These are phyloP conservation scores for Ferrisia virgata DNA, from an alignment of 2,888 invertebrate species.

Conservation along the genomic window DNA sequence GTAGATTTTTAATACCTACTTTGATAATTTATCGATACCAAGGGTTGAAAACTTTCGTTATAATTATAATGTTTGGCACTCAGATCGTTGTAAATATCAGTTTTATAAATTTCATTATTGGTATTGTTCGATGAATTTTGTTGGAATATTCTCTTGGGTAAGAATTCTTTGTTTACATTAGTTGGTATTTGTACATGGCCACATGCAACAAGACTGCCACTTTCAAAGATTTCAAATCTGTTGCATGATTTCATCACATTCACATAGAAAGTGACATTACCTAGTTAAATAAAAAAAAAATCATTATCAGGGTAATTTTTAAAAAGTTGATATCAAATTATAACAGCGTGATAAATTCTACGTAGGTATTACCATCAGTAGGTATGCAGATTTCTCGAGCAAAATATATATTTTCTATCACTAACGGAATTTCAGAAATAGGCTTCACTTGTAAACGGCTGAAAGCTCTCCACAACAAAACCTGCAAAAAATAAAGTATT, in stretches of 20 bases:
- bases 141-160: background rate
- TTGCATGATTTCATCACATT: conserved; percentile 79
- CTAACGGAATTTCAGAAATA: conserved; percentile 37
- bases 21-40: background rate
- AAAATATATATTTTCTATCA: conserved; percentile 47
- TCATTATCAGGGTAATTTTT: background rate
- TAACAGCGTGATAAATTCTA: background rate
- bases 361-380: conserved; percentile 34
- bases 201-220: conserved; percentile 75
- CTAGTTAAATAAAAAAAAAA: conserved; percentile 47
- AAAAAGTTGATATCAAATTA: background rate
- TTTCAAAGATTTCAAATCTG: conserved; percentile 86
- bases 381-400: conserved; percentile 36
- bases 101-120: conserved; percentile 57
- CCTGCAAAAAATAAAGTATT: conserved; percentile 12
- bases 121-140: conserved; percentile 58
- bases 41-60: conserved; percentile 63
- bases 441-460: conserved; percentile 43
- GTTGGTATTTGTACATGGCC: conserved; percentile 69
- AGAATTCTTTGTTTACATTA: conserved; percentile 55
- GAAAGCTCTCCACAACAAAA: conserved; percentile 46
- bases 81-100: conserved; percentile 83
- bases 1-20: conserved; percentile 6
- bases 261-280: conserved; percentile 71
- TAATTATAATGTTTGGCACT: conserved; percentile 85